Percentiles rank a stretch among this genome's conserved stretches.
Conservation (phyloP, 2,113 vertebrate species). For the Dromiciops gliroides region DNA sequence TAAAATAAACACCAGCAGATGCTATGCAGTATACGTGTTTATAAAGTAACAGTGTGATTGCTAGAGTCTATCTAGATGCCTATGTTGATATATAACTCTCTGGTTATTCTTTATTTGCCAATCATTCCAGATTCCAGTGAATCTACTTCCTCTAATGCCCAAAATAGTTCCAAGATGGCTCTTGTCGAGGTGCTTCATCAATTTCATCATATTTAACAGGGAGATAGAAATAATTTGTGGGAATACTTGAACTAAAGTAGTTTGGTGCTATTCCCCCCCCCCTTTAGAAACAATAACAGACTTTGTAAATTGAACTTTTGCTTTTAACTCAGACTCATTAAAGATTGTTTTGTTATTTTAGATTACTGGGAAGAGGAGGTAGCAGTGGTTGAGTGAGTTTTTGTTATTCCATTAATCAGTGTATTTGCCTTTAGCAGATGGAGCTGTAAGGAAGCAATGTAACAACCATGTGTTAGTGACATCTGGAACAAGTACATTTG, state of each 20-base stretch:
- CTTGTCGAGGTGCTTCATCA: slow-evolving; percentile 33
- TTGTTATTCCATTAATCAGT: background rate
- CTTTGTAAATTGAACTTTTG: slow-evolving; percentile 43
- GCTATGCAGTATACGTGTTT: slow-evolving; percentile 76
- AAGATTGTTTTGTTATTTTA: slow-evolving; percentile 59
- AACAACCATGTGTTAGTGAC: slow-evolving; percentile 52
- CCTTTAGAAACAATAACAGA: slow-evolving; percentile 35
- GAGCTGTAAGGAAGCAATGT: slow-evolving; percentile 63
- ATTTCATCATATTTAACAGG: background rate
- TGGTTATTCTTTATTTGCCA: slow-evolving; percentile 63
- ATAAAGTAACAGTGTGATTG: slow-evolving; percentile 75
- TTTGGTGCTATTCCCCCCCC: background rate
- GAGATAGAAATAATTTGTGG: background rate
- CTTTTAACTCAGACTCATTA: slow-evolving; percentile 60
- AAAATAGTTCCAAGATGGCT: background rate
- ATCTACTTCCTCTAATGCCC: slow-evolving; percentile 2
- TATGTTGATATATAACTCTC: slow-evolving; percentile 68
- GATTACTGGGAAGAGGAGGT: slow-evolving; percentile 53
- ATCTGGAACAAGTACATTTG: slow-evolving; percentile 44
- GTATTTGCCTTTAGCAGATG: slow-evolving; percentile 74
- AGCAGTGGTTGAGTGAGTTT: slow-evolving; percentile 46
- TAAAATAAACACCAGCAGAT: slow-evolving; percentile 86
- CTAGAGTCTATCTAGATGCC: slow-evolving; percentile 64
- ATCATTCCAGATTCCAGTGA: slow-evolving; percentile 55
- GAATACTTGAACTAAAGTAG: slow-evolving; percentile 29